Evolutionary conservation across 2,113 vertebrate species (phyloP).

Genomic region (Dipodomys ordii): DNA sequence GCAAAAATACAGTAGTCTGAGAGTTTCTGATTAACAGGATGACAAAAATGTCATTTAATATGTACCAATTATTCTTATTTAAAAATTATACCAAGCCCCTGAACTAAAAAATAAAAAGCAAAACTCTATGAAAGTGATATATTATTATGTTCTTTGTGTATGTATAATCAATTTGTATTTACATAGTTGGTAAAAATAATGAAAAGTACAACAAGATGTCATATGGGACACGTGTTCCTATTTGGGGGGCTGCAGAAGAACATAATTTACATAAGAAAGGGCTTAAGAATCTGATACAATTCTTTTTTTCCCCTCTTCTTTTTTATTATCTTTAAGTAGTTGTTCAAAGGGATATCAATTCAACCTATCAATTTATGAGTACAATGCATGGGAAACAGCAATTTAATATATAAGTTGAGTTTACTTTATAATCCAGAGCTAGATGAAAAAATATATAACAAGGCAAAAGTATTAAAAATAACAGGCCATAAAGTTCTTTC

Average conservation of each 20-base stretch:
- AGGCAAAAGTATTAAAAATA: background rate
- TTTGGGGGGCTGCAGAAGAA: background rate
- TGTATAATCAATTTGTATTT: background rate
- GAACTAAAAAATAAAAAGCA: background rate
- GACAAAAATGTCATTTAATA: background rate
- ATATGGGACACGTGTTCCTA: background rate
- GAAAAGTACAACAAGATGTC: background rate
- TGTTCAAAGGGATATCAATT: too few relatives aligned
- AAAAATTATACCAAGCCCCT: background rate
- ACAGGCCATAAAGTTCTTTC: background rate
- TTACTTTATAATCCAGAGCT: background rate
- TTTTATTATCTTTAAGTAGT: too few relatives aligned
- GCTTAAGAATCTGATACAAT: background rate
- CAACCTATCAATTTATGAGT: too few relatives aligned
- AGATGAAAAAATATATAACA: background rate
- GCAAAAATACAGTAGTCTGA: background rate
- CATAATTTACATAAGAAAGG: background rate
- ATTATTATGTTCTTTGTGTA: background rate
- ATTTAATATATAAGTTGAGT: too few relatives aligned
- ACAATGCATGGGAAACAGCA: too few relatives aligned
- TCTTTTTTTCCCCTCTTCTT: too few relatives aligned
- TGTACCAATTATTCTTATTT: background rate
- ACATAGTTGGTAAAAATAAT: conserved; percentile 24
- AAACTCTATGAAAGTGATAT: background rate
- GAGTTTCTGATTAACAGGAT: conserved; percentile 32